A percentile compares a stretch with the other conserved stretches of the same genome.
Evolutionary conservation across 2,797 vertebrate species (phyloP).

Genomic region (Falco concolor): DNA sequence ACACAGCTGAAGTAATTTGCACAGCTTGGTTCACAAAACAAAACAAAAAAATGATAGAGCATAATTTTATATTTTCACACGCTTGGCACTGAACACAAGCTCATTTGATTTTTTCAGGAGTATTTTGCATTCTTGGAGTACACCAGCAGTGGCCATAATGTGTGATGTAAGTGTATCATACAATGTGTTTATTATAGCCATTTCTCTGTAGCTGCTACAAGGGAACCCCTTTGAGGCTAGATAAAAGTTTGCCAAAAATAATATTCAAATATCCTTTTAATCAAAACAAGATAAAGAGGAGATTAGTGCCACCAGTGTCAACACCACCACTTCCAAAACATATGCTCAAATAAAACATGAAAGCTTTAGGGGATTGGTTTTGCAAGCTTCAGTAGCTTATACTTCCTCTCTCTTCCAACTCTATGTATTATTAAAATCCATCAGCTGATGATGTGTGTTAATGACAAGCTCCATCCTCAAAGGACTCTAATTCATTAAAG

Average conservation of each 20-base stretch:
- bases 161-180: conserved; percentile 33
- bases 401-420: conserved; percentile 52
- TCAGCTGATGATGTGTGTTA: conserved; percentile 57
- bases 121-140: conserved; percentile 48
- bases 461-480: conserved; percentile 58
- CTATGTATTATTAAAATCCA: conserved; percentile 65
- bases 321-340: conserved; percentile 57
- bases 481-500: conserved; percentile 54
- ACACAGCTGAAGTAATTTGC: conserved; percentile 36
- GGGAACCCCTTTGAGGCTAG: conserved; percentile 56
- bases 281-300: conserved; percentile 66
- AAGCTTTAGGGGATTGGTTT: conserved; percentile 60
- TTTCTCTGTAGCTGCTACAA: conserved; percentile 52
- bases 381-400: conserved; percentile 60
- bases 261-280: conserved; percentile 69
- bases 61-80: conserved; percentile 27
- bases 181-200: conserved; percentile 48
- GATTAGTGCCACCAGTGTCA: conserved; percentile 57
- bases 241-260: conserved; percentile 67
- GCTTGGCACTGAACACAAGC: not conserved
- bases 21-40: conserved; percentile 19
- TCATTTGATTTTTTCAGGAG: not conserved
- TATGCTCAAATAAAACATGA: conserved; percentile 70
- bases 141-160: not conserved
- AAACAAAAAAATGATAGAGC: conserved; percentile 16